Conservation (phyloP, 2,113 vertebrate species). For the Pampusana beccarii region DNA sequence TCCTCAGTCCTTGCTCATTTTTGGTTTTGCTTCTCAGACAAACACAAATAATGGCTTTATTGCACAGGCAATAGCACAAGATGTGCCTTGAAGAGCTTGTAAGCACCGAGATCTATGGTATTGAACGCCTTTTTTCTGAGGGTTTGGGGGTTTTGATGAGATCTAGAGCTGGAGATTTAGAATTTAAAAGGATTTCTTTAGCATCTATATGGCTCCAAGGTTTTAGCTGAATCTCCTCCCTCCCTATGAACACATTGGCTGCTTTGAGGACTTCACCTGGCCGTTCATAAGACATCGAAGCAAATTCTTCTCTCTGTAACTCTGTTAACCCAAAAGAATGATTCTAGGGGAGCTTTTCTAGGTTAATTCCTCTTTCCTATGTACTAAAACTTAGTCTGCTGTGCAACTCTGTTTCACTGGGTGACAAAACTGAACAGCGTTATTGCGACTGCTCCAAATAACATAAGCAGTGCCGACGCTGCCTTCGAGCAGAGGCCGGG, state of each 20-base stretch:
- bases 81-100: background rate
- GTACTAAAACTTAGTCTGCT: background rate
- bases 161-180: background rate
- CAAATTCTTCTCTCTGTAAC: background rate
- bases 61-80: background rate
- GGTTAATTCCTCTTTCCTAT: background rate
- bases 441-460: background rate
- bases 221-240: background rate
- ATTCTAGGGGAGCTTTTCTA: background rate
- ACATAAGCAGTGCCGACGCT: background rate
- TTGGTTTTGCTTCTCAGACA: background rate
- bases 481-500: background rate
- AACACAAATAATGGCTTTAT: background rate
- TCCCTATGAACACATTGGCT: rapidly evolving
- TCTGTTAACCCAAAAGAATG: background rate
- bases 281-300: background rate
- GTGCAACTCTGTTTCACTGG: background rate
- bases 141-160: background rate
- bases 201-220: background rate
- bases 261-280: background rate
- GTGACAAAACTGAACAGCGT: background rate
- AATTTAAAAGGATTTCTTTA: background rate
- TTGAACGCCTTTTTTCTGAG: background rate
- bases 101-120: background rate
- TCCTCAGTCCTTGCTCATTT: background rate